Conservation (phyloP, 1,140 invertebrate species). For the Listronotus oregonensis region DNA sequence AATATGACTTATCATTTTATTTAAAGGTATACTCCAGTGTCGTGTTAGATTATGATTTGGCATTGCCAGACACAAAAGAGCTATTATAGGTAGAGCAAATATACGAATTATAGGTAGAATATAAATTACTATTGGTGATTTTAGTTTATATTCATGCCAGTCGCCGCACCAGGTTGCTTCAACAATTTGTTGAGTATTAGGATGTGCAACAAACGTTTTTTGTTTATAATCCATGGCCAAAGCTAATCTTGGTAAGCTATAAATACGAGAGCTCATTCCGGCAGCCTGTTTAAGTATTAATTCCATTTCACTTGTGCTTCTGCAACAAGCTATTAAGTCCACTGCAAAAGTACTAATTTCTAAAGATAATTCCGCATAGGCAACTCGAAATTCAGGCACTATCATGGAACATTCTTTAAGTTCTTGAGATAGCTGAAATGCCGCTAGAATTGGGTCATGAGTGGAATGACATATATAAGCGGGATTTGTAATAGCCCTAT, state of each 20-base stretch:
- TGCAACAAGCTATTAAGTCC: constrained; percentile 65
- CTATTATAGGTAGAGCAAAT: constrained; percentile 58
- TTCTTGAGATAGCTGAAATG: constrained; percentile 66
- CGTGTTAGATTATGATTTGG: constrained; percentile 56
- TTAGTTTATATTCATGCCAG: constrained; percentile 62
- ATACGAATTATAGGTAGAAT: constrained; percentile 54
- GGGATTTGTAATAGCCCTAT: constrained; percentile 67
- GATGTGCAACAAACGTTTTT: constrained; percentile 76
- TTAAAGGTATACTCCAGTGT: constrained; percentile 60
- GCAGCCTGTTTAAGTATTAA: constrained; percentile 62
- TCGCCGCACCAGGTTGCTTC: constrained; percentile 60
- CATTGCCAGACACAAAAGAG: constrained; percentile 54
- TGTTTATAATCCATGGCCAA: constrained; percentile 74
- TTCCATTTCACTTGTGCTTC: constrained; percentile 72
- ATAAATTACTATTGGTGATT: constrained; percentile 50
- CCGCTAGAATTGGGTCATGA: constrained; percentile 68
- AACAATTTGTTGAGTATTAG: constrained; percentile 69
- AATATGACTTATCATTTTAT: constrained; percentile 64
- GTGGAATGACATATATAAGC: constrained; percentile 69
- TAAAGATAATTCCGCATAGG: constrained; percentile 62
- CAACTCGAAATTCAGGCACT: constrained; percentile 63
- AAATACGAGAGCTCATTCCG: constrained; percentile 54
- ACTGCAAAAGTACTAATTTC: constrained; percentile 67
- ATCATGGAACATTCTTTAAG: constrained; percentile 57
- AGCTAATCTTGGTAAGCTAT: constrained; percentile 65